Percentiles rank a stretch among this genome's conserved stretches.
phyloP scores from a whole-genome alignment of 2,113 vertebrate genomes.

The Gasterosteus nipponicus region DNA sequence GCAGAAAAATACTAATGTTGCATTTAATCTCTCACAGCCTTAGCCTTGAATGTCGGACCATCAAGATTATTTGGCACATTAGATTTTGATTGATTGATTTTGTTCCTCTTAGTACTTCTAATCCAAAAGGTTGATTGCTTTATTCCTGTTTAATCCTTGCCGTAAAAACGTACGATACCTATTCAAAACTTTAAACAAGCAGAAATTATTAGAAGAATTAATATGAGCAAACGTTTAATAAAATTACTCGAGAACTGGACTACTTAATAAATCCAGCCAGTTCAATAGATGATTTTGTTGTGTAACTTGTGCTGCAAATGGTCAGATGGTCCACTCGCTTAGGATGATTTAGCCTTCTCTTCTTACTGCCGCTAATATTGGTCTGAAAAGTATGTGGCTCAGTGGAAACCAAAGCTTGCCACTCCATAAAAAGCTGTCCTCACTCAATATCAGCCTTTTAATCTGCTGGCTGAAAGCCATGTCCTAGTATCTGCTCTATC shows the following conservation, averaged over 20 bases:
- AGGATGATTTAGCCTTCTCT: too few species aligned
- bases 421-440: conserved; percentile 7
- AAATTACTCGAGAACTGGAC: background rate
- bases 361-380: conserved; percentile 9
- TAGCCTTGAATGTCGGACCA: background rate
- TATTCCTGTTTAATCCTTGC: background rate
- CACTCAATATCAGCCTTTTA: conserved; percentile 5
- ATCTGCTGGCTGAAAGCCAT: conserved; percentile 9
- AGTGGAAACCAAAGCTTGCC: conserved; percentile 8
- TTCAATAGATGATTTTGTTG: background rate
- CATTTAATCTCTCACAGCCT: background rate
- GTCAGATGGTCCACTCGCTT: too few species aligned
- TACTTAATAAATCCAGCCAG: background rate
- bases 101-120: background rate
- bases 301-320: background rate
- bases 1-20: background rate
- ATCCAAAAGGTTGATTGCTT: background rate
- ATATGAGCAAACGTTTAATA: background rate
- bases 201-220: background rate
- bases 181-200: background rate
- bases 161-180: background rate
- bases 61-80: background rate
- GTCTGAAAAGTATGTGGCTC: conserved; percentile 25
- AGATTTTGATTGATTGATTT: conserved; percentile 1
- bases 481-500: conserved; percentile 7